Base-by-base conservation (phyloP, 2,113 vertebrate species). In the Geococcyx californianus region DNA sequence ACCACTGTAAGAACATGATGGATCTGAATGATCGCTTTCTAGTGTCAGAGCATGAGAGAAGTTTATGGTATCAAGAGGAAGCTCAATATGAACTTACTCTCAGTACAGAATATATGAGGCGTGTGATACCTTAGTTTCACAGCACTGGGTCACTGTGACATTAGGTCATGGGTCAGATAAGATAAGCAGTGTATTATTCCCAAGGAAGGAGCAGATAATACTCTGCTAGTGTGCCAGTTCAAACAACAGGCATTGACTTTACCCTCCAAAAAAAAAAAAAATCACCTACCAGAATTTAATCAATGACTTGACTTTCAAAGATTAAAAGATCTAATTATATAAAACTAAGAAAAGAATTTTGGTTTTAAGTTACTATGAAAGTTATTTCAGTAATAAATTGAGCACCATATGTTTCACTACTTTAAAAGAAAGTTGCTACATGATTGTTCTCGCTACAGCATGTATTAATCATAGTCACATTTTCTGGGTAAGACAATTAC, bases 201-300 rank as follows among this genome's bases (percentile, higher is more conserved):
- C 52, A 75, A 87, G 10, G 93, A 91, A 92, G 90, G 55, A 93
- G 59, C 75, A 97, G 90, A 95, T 69, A 91, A 94, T 70, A 91
- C 52, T 84, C n/a, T 97, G 87, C 91, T 91, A 96, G 95, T 81
- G 95, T 97, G 87, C 91, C 93, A 96, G 95, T 81, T 95, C 84
- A 97, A 97, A 97, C 42, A 96, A 77, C 60, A 66, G 63, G 12
- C 56, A 93, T 81, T 94, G 86, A 97, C 93, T 95, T 97, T 97
- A 92, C 36, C 92, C 47, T 49, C 47, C 75, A 54, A 66, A 94
- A 92, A 84, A 67, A 18, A n/a, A 21, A 77, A 54, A 54, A 95
- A 88, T 84, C 62, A 90, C 28, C 59, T 77, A 54, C 21, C 15
- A 24, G 28, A 38, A 69, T 91, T 93, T 95, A 91, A 87, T 76